Conservation (phyloP, 2,888 invertebrate genomes). For the Campopleginae sp. region DNA sequence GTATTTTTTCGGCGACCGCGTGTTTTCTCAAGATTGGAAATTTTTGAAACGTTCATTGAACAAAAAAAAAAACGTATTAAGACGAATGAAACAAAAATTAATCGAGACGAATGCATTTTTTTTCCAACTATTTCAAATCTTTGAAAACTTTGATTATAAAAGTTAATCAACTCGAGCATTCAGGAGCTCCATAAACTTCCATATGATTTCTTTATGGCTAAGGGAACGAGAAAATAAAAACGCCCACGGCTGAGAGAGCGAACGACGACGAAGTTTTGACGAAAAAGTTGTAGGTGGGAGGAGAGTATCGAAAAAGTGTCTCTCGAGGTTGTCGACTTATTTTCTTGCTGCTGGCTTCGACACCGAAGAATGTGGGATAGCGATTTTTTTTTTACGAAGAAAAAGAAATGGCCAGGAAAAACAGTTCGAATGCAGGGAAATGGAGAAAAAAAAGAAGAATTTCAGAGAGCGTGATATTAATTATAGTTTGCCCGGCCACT, state of each 20-base stretch:
- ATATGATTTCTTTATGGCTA: not conserved
- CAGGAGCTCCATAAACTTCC: not conserved
- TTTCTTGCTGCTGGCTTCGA: not conserved
- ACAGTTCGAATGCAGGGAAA: not conserved
- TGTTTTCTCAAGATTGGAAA: not conserved
- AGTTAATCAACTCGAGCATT: not conserved
- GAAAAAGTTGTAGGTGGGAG: not conserved
- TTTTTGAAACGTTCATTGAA: not conserved
- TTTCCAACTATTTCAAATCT: not conserved
- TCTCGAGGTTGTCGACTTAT: constrained; percentile 22
- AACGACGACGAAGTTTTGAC: not conserved
- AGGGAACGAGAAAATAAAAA: not conserved
- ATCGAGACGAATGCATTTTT: not conserved
- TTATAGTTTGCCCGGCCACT: constrained; percentile 62
- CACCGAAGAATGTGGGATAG: constrained; percentile 4
- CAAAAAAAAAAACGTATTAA: not conserved
- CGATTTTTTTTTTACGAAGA: not conserved
- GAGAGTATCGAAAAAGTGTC: constrained; percentile 21
- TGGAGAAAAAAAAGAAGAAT: not conserved
- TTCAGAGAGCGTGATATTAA: constrained; percentile 47
- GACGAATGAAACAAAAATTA: too few relatives aligned
- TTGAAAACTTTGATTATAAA: not conserved
- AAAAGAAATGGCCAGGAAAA: not conserved
- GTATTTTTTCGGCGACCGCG: not conserved
- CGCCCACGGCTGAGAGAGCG: not conserved